phyloP scores from a whole-genome alignment of 2,797 vertebrate species.

The Chiroxiphia lanceolata region DNA sequence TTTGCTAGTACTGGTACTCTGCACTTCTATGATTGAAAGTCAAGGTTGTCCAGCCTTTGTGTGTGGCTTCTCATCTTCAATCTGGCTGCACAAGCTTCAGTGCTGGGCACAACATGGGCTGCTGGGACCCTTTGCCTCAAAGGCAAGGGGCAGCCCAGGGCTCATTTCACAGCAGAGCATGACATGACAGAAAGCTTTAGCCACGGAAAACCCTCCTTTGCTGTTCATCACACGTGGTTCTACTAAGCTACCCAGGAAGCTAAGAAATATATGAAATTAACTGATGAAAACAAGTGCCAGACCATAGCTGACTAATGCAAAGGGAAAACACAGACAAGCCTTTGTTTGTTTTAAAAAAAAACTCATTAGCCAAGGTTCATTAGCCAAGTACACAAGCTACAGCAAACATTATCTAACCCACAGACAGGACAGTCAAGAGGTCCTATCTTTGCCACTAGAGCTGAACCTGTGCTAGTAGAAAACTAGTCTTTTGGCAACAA shows the following conservation, averaged over 20 bases:
- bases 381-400: not conserved
- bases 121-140: not conserved
- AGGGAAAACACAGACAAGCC: not conserved
- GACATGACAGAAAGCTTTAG: not conserved
- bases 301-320: not conserved
- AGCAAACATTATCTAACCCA: not conserved
- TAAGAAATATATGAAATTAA: not conserved
- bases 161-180: not conserved
- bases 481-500: not conserved
- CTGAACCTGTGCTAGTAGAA: not conserved
- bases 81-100: not conserved
- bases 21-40: not conserved
- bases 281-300: not conserved
- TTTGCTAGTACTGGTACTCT: not conserved
- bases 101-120: not conserved
- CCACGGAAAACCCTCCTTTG: not conserved
- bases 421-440: not conserved
- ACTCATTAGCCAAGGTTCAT: not conserved
- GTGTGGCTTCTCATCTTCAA: not conserved
- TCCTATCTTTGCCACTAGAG: not conserved
- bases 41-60: not conserved
- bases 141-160: not conserved
- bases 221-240: not conserved
- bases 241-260: not conserved
- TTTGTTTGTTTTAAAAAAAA: slow-evolving; percentile 1